phyloP scores from a whole-genome alignment of 1,140 invertebrate genomes.

The Hylyphantes graminicola region DNA sequence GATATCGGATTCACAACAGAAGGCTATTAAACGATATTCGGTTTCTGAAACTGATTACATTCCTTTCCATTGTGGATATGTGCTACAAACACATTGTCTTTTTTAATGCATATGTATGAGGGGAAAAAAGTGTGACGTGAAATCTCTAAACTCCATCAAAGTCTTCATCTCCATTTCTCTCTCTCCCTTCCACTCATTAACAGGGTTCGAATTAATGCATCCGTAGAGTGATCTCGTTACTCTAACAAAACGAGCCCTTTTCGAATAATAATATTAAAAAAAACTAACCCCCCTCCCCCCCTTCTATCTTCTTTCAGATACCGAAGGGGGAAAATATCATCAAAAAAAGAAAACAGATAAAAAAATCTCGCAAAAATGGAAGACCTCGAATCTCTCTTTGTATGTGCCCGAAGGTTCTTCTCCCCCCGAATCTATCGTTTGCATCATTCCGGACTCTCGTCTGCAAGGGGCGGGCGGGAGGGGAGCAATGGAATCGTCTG shows the following conservation, averaged over 20 bases:
- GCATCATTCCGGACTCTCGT: slow-evolving; percentile 46
- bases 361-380: slow-evolving; percentile 15
- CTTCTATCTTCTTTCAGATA: not conserved
- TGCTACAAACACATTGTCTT: too few relatives aligned
- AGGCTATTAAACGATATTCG: too few relatives aligned
- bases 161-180: not conserved
- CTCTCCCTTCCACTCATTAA: slow-evolving; percentile 35
- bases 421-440: slow-evolving; percentile 33
- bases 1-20: too few relatives aligned
- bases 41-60: too few relatives aligned
- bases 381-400: slow-evolving; percentile 4
- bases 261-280: not conserved
- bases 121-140: too few relatives aligned
- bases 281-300: not conserved
- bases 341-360: slow-evolving; percentile 24
- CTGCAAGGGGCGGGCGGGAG: slow-evolving; percentile 7
- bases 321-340: slow-evolving; percentile 16
- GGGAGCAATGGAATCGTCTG: slow-evolving; percentile 7
- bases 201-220: slow-evolving; percentile 40
- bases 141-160: too few relatives aligned
- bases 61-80: too few relatives aligned
- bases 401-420: slow-evolving; percentile 20
- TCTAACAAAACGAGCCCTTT: slow-evolving; percentile 34
- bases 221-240: slow-evolving; percentile 36
- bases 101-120: too few relatives aligned